These are phyloP conservation scores for Athrips mouffetella DNA, from an alignment of 2,888 invertebrate genomes.

Conservation along the genomic window DNA sequence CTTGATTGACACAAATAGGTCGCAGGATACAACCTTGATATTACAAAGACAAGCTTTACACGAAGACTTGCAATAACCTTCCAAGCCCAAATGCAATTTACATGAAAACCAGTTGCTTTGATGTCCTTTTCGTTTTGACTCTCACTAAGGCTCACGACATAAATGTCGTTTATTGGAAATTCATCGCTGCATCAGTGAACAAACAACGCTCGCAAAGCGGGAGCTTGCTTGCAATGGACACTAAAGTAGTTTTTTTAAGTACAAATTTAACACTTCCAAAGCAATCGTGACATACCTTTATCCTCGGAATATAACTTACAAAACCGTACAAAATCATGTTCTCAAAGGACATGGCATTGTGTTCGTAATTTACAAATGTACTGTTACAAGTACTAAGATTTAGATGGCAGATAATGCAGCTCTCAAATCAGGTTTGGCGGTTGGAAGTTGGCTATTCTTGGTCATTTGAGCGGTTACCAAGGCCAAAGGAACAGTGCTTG, in stretches of 20 bases:
- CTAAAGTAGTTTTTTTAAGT: neutral
- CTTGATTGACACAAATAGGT: slow-evolving; percentile 9
- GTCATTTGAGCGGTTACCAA: slow-evolving; percentile 20
- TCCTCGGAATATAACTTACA: slow-evolving; percentile 16
- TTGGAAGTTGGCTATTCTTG: slow-evolving; percentile 17
- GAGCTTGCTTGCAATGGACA: neutral
- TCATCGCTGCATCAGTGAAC: neutral
- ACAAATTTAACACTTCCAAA: neutral
- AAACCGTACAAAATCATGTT: slow-evolving; percentile 17
- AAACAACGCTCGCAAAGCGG: neutral
- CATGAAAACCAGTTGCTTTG: slow-evolving; percentile 5
- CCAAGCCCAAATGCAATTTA: slow-evolving; percentile 6
- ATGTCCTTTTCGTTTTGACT: neutral
- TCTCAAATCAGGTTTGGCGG: slow-evolving; percentile 18
- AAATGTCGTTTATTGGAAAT: neutral
- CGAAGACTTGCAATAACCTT: slow-evolving; percentile 4
- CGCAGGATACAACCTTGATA: slow-evolving; percentile 11
- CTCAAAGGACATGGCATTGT: slow-evolving; percentile 6
- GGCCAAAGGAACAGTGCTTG: slow-evolving; percentile 23
- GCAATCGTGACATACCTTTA: slow-evolving; percentile 14
- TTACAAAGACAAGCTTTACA: slow-evolving; percentile 4
- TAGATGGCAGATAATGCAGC: slow-evolving; percentile 16
- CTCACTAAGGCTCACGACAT: neutral
- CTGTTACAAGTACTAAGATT: slow-evolving; percentile 5
- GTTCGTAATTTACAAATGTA: slow-evolving; percentile 8